Evolutionary conservation across 1,140 invertebrate genomes (phyloP), one percentile per base, ranked within the genome.

Genomic region (Gerris buenoi): DNA sequence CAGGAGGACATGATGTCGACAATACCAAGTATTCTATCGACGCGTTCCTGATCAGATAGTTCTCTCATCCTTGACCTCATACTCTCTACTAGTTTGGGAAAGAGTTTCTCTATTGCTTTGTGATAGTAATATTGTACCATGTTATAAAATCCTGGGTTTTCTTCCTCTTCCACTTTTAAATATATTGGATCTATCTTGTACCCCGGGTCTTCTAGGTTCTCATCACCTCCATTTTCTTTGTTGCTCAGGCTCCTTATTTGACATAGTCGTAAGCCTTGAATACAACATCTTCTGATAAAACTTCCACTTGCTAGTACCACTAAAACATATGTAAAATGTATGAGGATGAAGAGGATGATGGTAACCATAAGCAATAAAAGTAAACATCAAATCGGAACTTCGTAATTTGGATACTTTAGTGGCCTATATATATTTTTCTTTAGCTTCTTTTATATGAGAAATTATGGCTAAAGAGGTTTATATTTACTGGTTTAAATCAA

Each of bases 101-200:
- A 22, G 5, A 60, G 3, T 5, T 15, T 60, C 5, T 63, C 26
- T 10, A 63, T 22, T 25, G 62, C 62, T 28, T 25, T 63, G 62
- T 27, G 27, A 26, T 15, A 63, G 26, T 63, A 63, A 25, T 15
- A 27, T 26, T 63, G 15, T 14, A 63, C 62, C 62, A 63, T 63
- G 14, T 26, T 28, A 10, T 2, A 26, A 28, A 63, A 63, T 25
- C 14, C 13, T 15, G 62, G 62, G 23, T 63, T 27, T 22, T 63
- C 62, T 63, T 63, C 59, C 5, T 61, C 59, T 61, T 61, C 59
- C 5, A 61, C 33, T 10, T 5, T 46, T 46, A 46, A 18, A 46
- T 46, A 46, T 46, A 10, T 46, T 46, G 33, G 33, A 46, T 46
- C 18, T 46, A 46, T 46, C 5, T 5, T 10, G 33, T 46, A 46